A percentile compares a stretch with the other conserved stretches of the same genome.
Conservation (phyloP, 1,140 invertebrate species). For the Berghia stephanieae region DNA sequence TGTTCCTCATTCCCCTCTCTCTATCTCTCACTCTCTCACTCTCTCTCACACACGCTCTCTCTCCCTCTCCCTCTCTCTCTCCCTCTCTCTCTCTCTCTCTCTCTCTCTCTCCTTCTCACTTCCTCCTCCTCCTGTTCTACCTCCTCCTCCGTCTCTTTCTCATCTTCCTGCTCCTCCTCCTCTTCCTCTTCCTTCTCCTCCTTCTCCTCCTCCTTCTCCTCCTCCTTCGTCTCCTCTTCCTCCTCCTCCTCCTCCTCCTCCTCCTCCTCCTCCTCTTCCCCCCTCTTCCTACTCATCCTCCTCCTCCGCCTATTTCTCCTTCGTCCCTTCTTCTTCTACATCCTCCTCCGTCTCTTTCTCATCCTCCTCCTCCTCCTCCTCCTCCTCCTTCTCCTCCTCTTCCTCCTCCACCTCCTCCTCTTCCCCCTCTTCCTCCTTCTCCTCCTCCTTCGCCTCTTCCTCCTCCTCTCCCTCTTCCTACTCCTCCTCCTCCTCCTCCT, state of each 20-base stretch:
- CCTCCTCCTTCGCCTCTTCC: background rate
- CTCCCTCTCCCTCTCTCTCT: constrained; percentile 24
- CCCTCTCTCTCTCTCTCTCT: constrained; percentile 24
- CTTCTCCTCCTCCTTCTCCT: background rate
- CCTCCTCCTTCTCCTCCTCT: constrained; percentile 1
- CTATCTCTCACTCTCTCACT: constrained; percentile 1
- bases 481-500: constrained; percentile 11
- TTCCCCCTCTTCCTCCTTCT: background rate
- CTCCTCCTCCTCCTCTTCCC: background rate
- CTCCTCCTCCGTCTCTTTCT: constrained; percentile 17
- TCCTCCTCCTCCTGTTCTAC: background rate
- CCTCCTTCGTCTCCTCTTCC: background rate
- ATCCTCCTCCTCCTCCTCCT: background rate
- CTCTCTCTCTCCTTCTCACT: background rate
- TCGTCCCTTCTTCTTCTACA: background rate
- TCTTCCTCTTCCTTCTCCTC: constrained; percentile 1
- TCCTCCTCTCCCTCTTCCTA: constrained; percentile 17
- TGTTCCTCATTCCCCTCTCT: no score
- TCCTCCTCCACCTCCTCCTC: background rate
- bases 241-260: background rate
- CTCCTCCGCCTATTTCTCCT: background rate
- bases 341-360: background rate
- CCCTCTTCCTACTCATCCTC: background rate
- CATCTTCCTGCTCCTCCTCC: background rate
- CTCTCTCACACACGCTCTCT: constrained; percentile 15